Evolutionary conservation across 2,113 vertebrate species (phyloP).

Genomic region (Corythoichthys intestinalis): DNA sequence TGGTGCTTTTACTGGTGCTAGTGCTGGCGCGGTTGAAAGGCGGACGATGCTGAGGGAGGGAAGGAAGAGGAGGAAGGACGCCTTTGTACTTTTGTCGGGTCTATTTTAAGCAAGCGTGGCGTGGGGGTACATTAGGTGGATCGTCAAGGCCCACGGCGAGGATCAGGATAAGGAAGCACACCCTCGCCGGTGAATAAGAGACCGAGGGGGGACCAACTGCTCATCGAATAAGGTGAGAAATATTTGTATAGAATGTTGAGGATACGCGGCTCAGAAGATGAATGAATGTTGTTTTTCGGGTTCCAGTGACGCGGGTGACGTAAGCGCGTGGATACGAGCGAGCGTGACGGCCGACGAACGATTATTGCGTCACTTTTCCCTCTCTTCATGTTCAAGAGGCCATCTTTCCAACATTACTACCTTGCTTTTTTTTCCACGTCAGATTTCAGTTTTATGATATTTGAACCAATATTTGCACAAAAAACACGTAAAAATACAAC

Average conservation of each 20-base stretch:
- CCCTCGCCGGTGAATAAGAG: background rate
- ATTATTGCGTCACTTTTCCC: background rate
- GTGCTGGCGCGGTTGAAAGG: background rate
- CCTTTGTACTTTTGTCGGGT: background rate
- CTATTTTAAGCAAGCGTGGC: background rate
- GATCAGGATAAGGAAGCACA: background rate
- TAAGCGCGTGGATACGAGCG: background rate
- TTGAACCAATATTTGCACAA: too few relatives aligned
- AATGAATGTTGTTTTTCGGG: background rate
- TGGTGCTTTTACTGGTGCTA: background rate
- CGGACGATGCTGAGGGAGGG: background rate
- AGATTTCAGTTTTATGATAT: too few relatives aligned
- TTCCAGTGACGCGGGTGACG: background rate
- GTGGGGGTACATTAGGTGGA: background rate
- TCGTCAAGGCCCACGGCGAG: too few relatives aligned
- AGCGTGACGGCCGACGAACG: background rate
- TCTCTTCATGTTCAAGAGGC: background rate
- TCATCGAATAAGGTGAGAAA: background rate
- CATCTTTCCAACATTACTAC: background rate
- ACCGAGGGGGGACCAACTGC: too few relatives aligned
- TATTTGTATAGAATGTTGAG: background rate
- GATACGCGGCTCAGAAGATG: too few relatives aligned
- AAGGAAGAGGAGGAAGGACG: background rate
- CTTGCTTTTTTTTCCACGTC: too few relatives aligned
- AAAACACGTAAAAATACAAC: too few relatives aligned